A percentile compares a stretch with the other conserved stretches of the same genome.
phyloP scores from a whole-genome alignment of 2,888 invertebrate species.

The Lepeophtheirus nordmannii region DNA sequence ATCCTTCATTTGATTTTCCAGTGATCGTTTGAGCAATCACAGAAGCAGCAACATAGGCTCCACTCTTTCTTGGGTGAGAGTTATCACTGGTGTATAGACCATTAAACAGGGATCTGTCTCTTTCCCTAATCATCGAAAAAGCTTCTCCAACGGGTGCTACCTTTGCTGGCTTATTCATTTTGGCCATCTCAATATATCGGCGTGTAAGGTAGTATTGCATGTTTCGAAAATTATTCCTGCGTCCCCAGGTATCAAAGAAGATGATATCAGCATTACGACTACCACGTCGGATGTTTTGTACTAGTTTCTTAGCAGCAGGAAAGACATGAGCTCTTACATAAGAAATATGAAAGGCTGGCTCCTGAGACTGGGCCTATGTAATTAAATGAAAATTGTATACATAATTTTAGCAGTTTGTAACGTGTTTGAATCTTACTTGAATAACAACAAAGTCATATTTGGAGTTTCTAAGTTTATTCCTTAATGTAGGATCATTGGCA shows the following conservation, averaged over 20 bases:
- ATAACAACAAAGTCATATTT: not conserved
- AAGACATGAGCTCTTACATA: not conserved
- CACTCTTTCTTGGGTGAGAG: not conserved
- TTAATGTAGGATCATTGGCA: not conserved
- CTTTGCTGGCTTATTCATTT: not conserved
- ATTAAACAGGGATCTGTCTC: not conserved
- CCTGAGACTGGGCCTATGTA: not conserved
- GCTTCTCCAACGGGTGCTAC: slow-evolving; percentile 3
- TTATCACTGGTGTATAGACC: not conserved
- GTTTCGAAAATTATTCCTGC: not conserved
- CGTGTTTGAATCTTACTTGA: not conserved
- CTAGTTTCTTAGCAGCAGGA: not conserved
- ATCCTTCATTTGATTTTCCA: not conserved
- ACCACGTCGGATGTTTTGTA: not conserved
- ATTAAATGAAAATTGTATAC: not conserved
- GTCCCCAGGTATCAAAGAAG: not conserved
- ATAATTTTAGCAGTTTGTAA: not conserved
- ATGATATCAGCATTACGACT: not conserved
- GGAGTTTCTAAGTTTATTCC: not conserved
- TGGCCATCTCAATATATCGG: not conserved
- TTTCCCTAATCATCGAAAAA: not conserved
- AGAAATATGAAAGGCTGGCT: not conserved
- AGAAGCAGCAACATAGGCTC: not conserved
- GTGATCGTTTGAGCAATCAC: not conserved
- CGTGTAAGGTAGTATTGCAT: not conserved